phyloP scores from a whole-genome alignment of 64 coral and sea anemone species.

The Astreopora myriophthalma region DNA sequence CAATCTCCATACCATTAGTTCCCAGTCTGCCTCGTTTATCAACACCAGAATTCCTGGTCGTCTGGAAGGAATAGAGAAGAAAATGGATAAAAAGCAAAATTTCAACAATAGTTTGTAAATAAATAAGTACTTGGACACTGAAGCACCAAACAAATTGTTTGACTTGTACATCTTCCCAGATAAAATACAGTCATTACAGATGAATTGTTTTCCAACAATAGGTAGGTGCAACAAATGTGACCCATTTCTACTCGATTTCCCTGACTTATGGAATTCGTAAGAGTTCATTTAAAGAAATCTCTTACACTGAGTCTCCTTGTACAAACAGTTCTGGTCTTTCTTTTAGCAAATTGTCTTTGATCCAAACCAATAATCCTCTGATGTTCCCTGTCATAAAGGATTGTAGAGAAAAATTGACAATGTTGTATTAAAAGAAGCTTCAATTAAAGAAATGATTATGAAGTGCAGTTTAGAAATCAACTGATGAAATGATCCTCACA shows the following conservation, averaged over 20 bases:
- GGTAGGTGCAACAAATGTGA: too few species aligned
- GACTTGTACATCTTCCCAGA: too few species aligned
- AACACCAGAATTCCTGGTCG: constrained; percentile 96
- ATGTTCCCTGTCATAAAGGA: constrained; percentile 78
- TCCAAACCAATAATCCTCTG: constrained; percentile 86
- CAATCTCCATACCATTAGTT: constrained; percentile 80
- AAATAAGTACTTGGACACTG: neutral
- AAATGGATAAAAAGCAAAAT: neutral
- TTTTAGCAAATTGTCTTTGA: constrained; percentile 96
- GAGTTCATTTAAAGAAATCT: too few species aligned
- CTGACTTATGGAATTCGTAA: too few species aligned
- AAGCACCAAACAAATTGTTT: neutral
- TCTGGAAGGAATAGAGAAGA: constrained; percentile 22
- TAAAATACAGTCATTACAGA: too few species aligned
- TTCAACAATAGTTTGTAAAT: neutral
- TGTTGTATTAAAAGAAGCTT: too few species aligned
- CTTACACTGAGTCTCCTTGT: constrained; percentile 95
- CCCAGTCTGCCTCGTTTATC: constrained; percentile 99
- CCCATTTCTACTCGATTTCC: too few species aligned
- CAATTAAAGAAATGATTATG: too few species aligned
- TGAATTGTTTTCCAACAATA: too few species aligned
- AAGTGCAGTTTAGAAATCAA: too few species aligned
- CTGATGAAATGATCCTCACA: too few species aligned
- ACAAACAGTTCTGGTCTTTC: constrained; percentile 98
- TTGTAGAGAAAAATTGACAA: neutral